phyloP scores from a whole-genome alignment of 2,888 invertebrate species.

The Chloroclystis v-ata region DNA sequence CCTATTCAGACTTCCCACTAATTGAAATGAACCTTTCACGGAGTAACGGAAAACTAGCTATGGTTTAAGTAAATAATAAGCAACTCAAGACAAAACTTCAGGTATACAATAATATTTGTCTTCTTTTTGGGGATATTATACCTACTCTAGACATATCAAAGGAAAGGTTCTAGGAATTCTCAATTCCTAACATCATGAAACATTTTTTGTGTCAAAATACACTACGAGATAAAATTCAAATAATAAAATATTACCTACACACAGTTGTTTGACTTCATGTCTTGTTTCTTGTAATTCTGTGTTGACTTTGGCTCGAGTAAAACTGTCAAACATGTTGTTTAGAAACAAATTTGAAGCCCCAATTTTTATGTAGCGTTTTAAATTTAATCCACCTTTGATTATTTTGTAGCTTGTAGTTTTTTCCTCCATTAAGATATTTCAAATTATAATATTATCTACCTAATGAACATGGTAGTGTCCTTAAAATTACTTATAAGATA shows the following conservation, averaged over 20 bases:
- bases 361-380: not conserved
- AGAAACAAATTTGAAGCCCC: not conserved
- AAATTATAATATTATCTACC: too few species aligned
- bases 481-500: too few species aligned
- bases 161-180: too few species aligned
- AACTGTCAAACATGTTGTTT: not conserved
- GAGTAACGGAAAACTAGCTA: conserved; percentile 5
- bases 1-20: conserved; percentile 24
- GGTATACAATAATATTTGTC: too few species aligned
- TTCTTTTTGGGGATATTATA: too few species aligned
- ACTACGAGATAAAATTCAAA: not conserved
- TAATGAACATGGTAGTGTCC: too few species aligned
- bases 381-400: too few species aligned
- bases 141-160: too few species aligned
- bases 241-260: not conserved
- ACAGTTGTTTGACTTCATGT: not conserved
- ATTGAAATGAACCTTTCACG: conserved; percentile 22
- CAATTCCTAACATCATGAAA: too few species aligned
- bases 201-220: not conserved
- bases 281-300: not conserved
- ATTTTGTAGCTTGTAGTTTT: too few species aligned
- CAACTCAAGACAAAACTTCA: too few species aligned
- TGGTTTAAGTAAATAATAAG: not conserved
- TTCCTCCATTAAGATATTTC: too few species aligned
- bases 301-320: not conserved